Base-by-base conservation (phyloP, 2,888 invertebrate genomes). In the Hydropsyche betteni region DNA sequence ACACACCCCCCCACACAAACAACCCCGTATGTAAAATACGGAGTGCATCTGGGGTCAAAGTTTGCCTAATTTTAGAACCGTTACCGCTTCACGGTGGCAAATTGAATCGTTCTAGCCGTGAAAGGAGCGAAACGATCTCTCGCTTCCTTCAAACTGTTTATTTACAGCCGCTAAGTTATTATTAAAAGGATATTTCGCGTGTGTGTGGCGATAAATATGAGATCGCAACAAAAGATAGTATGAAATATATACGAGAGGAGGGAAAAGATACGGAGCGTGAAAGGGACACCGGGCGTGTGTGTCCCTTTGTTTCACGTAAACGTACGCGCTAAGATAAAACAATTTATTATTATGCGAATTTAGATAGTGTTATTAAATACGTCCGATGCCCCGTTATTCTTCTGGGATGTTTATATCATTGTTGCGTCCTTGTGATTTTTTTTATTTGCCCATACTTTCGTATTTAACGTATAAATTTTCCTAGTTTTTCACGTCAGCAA, bases 221-320 rank as follows among this genome's bases (percentile, higher is more conserved):
- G 64, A 64, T 64, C 64, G 64, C 36, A 34, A 44, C 36, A 10
- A 64, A 36, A 64, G 64, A 64, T 64, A 64, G 64, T n/a, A 64
- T 64, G 64, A 64, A 64, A 64, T 64, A 64, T 34, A 24, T 24
- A 24, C 24, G 64, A 24, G 64, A 64, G 34, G 34, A 33, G 64
- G 64, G 36, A 64, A 64, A 64, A 64, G 64, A 64, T 64, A 64
- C 64, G 36, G 64, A 64, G 64, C 64, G 64, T 64, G 34, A 64
- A 55, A 64, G 64, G 64, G 64, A 64, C 36, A 64, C 64, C 12
- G 33, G 34, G 44, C 10, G 10, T 44, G 44, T 44, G 44, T 44
- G 44, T 44, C 44, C 44, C 44, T 44, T 44, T 44, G 44, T 44
- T 44, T 44, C 44, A 4, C 44, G 10, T 44, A 64, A 64, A 64